Base-by-base conservation (phyloP, 2,113 vertebrate species). In the Budorcas taxicolor region DNA sequence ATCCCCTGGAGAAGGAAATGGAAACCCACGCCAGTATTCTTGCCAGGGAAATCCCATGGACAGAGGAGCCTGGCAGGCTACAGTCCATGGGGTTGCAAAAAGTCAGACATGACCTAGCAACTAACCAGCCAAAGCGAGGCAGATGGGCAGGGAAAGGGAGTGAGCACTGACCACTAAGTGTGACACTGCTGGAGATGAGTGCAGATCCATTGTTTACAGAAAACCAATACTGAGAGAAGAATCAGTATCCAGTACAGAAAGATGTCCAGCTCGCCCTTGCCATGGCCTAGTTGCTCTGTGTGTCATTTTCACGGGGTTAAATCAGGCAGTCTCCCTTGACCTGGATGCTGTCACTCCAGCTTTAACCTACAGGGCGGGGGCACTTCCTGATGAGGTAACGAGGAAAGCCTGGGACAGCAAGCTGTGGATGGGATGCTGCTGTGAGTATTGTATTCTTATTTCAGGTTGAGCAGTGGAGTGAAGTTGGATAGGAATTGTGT, bases 401-500 rank as follows among this genome's bases (percentile, higher is more conserved):
- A 43, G 33, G 11, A 78, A 80, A 71, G 60, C 33, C 21, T 17
- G 27, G 33, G 52, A 83, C 19, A 13, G 23, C 1, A 6, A 40
- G 3, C n/a, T n/a, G n/a, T n/a, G n/a, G 43, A 36, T 52, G 55
- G 78, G 25, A 43, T 74, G 10, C 40, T 11, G 23, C 21, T 76
- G 2, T 60, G 57, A 87, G 57, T 21, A 19, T 40, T 23, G 7
- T 60, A n/a, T 36, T 93, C 91, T 90, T 53, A 19, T 13, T 58
- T 76, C 60, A 58, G 45, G 14, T 36, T 64, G 33, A 91, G 62
- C 31, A 87, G 43, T 15, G 58, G 53, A 5, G 5, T 40, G 81
- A 95, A 95, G 23, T n/a, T 95, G 97, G 85, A 95, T 89, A 76
- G 33, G 29, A 87, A 43, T 91, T 94, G 36, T 21, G 83, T 90